Evolutionary conservation across 2,113 vertebrate species (phyloP), one percentile per base, ranked within the genome.

Genomic region (Aramus guarauna): DNA sequence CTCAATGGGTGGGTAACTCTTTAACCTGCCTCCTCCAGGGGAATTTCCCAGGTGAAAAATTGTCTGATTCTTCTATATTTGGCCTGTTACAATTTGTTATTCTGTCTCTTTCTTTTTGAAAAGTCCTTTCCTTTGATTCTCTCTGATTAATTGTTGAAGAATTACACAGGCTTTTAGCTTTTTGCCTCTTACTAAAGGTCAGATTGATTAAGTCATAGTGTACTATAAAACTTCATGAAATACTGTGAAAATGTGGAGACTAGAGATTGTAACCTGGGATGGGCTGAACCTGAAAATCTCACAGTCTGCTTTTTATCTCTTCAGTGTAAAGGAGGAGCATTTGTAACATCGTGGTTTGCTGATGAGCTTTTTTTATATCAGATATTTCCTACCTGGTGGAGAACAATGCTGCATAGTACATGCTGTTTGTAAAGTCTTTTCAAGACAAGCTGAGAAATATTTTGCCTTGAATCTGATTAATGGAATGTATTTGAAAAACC

Each of bases 401-500:
- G 60, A 90, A 34, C 66, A 91, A n/a, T 16, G 6, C 15, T 80
- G 37, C 21, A 21, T 59, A 15, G 23, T 80, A 47, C 4, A 0
- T 76, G 45, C 22, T 91, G 20, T 84, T 63, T 75, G 11, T 60
- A 67, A 92, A 89, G 30, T 71, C 80, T 72, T 1, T 64, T 87
- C 9, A 18, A 74, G 43, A 86, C 68, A 86, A 34, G 9, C 27
- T 87, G 73, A 37, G 55, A 80, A 86, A 89, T 19, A 62, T 74
- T 92, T 81, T 90, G 24, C 69, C 80, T 34, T 73, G 75, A 64
- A 68, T 88, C 73, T 85, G 52, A 71, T 56, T 87, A 92, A 96
- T 89, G 32, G n/a, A 67, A 45, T 86, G 27, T 50, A 72, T 87
- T 86, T 92, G 90, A 95, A 95, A 93, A 94, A 55, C 27, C 55